A percentile compares a stretch with the other conserved stretches of the same genome.
phyloP scores from a whole-genome alignment of 1,140 invertebrate species.

The Heterodera schachtii region DNA sequence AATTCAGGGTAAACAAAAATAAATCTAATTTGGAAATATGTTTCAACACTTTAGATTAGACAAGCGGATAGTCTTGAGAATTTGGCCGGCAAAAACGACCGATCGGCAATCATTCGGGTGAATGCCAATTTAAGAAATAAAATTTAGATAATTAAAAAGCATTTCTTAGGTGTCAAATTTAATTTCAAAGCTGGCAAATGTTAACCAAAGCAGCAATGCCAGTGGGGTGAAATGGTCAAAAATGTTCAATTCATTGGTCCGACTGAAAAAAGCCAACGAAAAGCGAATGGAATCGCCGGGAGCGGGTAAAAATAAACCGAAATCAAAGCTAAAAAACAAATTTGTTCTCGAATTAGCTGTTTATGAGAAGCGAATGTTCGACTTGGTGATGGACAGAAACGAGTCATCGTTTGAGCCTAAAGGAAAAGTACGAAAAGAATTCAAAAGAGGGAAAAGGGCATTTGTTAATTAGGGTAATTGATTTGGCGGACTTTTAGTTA shows the following conservation, averaged over 20 bases:
- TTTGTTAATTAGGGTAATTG: too few species aligned
- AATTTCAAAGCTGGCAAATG: slow-evolving; percentile 45
- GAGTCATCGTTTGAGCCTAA: slow-evolving; percentile 36
- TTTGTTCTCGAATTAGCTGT: slow-evolving; percentile 4
- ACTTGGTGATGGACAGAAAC: slow-evolving; percentile 53
- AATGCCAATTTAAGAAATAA: background rate
- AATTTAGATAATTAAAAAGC: background rate
- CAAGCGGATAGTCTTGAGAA: slow-evolving; percentile 29
- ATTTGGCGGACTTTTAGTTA: slow-evolving; percentile 12
- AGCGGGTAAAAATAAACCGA: slow-evolving; percentile 28
- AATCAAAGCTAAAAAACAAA: background rate
- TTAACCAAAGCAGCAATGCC: background rate
- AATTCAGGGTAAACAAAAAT: background rate
- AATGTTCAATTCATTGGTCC: slow-evolving; percentile 52
- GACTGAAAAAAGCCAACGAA: slow-evolving; percentile 55
- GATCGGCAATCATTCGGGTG: slow-evolving; percentile 35
- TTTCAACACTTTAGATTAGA: slow-evolving; percentile 21
- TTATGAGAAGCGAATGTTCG: slow-evolving; percentile 57
- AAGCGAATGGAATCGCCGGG: slow-evolving; percentile 48
- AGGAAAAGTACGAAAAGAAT: slow-evolving; percentile 29
- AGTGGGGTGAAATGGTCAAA: slow-evolving; percentile 43
- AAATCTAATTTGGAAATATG: background rate
- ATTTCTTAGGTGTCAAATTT: slow-evolving; percentile 47
- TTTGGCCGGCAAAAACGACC: slow-evolving; percentile 17
- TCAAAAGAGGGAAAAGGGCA: too few species aligned